Evolutionary conservation across 2,888 invertebrate species (phyloP), one percentile per base, ranked within the genome.

Genomic region (Xylocampa areola): DNA sequence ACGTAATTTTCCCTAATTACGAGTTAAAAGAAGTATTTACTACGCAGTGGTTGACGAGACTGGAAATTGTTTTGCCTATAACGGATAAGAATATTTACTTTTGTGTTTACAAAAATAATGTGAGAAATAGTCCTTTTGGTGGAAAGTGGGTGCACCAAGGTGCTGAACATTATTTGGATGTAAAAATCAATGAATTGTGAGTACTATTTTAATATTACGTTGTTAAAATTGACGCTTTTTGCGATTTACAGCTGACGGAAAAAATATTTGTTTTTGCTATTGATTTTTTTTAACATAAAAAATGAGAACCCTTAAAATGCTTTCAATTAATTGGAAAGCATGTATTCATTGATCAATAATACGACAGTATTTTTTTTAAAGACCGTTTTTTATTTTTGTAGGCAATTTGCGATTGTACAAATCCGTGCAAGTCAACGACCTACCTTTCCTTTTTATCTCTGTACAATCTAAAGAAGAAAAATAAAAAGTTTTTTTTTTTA

Each of bases 61-160:
- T 91, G 0, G 87, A 91, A 70, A 73, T 93, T 11, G 51, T 76
- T 2, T 73, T 93, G 35, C 92, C 92, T 13, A 60, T 68, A 37
- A 39, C 43, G 3, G 68, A 79, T 27, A 84, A 73, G 7, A 91
- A 81, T 83, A 81, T 89, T 70, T 92, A 79, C 74, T 91, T 89
- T 78, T 94, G 89, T 83, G 79, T 86, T 61, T 87, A 74, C 59
- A 74, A 87, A 64, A 84, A 69, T 55, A 79, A 71, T 37, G 74
- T 67, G 67, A 84, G 79, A 55, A 86, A 79, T 62, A 76, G 63
- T 40, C 87, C 88, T 2, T 86, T 88, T 35, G 81, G 82, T 48
- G 88, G 88, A 5, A 81, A 79, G 55, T 95, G 95, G 95, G 81
- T 90, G 62, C 95, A 95, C 77, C 95, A 95, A 79, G 95, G 95